phyloP scores from a whole-genome alignment of 2,888 invertebrate genomes.

The Lithodes maja region DNA sequence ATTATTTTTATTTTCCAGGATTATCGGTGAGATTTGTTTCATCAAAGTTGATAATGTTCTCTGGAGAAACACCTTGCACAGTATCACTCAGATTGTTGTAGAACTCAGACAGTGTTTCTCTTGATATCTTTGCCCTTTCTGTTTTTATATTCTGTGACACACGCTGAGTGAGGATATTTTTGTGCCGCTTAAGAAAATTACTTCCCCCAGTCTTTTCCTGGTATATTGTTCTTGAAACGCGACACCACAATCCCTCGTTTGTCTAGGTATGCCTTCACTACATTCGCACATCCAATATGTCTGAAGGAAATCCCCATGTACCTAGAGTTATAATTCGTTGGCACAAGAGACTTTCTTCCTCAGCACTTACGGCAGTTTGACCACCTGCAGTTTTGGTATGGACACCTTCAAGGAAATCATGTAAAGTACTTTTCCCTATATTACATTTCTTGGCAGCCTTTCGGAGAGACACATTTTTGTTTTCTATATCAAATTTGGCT shows the following conservation, averaged over 20 bases:
- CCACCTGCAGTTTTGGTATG: too few species aligned
- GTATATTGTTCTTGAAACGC: constrained; percentile 44
- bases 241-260: not conserved
- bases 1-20: not conserved
- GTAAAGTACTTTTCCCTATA: too few species aligned
- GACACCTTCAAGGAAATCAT: too few species aligned
- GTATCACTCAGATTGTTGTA: not conserved
- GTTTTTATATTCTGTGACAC: not conserved
- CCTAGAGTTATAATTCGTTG: too few species aligned
- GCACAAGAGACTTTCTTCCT: too few species aligned
- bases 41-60: constrained; percentile 73
- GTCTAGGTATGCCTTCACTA: too few species aligned
- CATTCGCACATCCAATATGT: too few species aligned
- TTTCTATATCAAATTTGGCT: too few species aligned
- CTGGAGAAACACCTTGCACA: constrained; percentile 23
- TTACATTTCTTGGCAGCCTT: too few species aligned
- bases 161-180: not conserved
- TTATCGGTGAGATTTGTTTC: constrained; percentile 73
- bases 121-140: not conserved
- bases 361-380: too few species aligned
- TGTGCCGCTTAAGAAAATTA: not conserved
- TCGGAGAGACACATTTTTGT: too few species aligned
- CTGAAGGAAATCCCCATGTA: too few species aligned
- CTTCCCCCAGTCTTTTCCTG: constrained; percentile 43
- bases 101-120: constrained; percentile 10